Evolutionary conservation across 1,140 invertebrate genomes (phyloP), one percentile per base, ranked within the genome.

Genomic region (Matsumurasca onukii): DNA sequence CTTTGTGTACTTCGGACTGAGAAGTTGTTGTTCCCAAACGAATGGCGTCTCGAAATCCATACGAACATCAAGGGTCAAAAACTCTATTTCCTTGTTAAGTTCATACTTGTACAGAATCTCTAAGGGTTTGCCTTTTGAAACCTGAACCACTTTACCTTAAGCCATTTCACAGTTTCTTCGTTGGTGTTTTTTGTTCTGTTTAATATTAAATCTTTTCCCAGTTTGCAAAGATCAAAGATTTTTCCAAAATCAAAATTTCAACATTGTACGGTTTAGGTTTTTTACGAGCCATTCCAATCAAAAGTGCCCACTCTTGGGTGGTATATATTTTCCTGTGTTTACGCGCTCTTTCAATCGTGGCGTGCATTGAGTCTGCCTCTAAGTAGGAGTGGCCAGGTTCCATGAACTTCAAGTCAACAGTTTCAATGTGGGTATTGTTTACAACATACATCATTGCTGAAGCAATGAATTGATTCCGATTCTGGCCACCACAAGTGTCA

Each of bases 371-470:
- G 69, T 82, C 80, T 64, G 74, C 75, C 62, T 81, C 79, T 76
- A 80, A 81, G 61, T 80, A 78, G 24, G 77, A 80, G 67, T 81
- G 80, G 5, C 80, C 79, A 31, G 72, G 73, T 71, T 77, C 76
- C 17, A 81, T 69, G 73, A 72, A 81, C 69, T 81, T 81, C 70
- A 71, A 20, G 30, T 71, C 70, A 34, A 68, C 61, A 13, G 62
- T 71, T 31, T 68, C 45, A 49, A 68, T 59, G 48, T 31, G 34
- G 12, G 45, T 27, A 9, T 49, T 69, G 20, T 66, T 64, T 17
- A 69, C 68, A 20, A 45, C 63, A 69, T 45, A 69, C 63, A 57
- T 63, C 31, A 69, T 17, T 55, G 51, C 24, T 20, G 68, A 57
- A 66, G 68, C 65, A 25, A 67, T 67, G 31, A 29, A 67, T 31